These are phyloP conservation scores for Tyrannus savana DNA, from an alignment of 2,113 vertebrate genomes.

Conservation along the genomic window DNA sequence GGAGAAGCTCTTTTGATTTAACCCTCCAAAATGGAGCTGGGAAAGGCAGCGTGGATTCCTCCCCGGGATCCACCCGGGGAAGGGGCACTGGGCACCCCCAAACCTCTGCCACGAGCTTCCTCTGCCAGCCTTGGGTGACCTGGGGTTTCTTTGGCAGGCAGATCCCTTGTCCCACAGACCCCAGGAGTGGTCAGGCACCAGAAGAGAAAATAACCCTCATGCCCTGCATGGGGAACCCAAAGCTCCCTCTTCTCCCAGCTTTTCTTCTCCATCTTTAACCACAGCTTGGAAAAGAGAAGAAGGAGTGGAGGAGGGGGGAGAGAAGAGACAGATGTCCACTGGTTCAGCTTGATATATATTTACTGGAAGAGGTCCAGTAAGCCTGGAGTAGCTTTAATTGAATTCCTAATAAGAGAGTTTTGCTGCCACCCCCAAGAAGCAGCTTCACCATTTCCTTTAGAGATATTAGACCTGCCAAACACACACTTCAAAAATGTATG, in stretches of 20 bases:
- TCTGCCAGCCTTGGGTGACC: neutral
- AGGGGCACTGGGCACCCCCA: neutral
- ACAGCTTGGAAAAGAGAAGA: neutral
- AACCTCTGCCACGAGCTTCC: neutral
- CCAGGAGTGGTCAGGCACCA: neutral
- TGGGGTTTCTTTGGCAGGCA: neutral
- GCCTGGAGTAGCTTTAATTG: neutral
- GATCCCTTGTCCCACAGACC: accelerated
- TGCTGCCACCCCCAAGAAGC: neutral
- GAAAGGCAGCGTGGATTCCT: accelerated
- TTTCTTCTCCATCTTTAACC: neutral
- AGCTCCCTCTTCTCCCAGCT: neutral
- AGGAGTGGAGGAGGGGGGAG: neutral
- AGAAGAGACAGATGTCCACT: neutral
- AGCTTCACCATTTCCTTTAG: neutral
- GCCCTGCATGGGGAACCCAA: accelerated
- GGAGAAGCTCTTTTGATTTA: neutral
- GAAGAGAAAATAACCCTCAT: neutral
- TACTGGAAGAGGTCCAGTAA: neutral
- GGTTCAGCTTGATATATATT: neutral
- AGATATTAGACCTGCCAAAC: neutral
- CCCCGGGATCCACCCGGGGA: neutral
- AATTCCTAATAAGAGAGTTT: constrained; percentile 5
- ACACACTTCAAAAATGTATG: neutral
- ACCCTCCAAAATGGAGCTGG: accelerated